Base-by-base conservation (phyloP, 1,140 invertebrate genomes). In the Octopus bimaculoides region DNA sequence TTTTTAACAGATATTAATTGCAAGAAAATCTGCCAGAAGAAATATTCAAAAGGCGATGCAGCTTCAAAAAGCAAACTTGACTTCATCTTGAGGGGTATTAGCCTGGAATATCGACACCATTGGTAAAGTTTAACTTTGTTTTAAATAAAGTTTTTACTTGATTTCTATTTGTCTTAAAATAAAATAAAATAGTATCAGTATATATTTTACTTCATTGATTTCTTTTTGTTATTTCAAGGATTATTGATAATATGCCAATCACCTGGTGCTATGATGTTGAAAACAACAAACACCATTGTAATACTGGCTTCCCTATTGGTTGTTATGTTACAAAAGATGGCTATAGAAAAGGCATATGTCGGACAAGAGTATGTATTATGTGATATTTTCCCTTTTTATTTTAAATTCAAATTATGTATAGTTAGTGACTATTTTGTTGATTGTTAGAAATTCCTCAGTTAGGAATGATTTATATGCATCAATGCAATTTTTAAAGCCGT, bases 61-160 rank as follows among this genome's bases (percentile, higher is more conserved):
- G 92, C 93, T 4, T 92, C 93, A 75, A 92, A 93, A 61, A 92
- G 93, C 75, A 94, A 94, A 83, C 90, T 99, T 78, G 93, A 94
- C 78, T 92, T 95, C 9, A 90, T 99, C 77, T 95, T 95, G 88
- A 95, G 95, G 91, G 97, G 96, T 82, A 98, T 99, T 91, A 94
- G 94, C 83, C 91, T 98, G n/a, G 98, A 98, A 90, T 99, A 99
- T 91, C 96, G 99, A 85, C 98, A 99, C 91, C 97, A 99, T 91
- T 99, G 97, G 97, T 98, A 85, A 95, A 92, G 92, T 74, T 79
- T 75, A 12, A 14, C 52, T 26, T 52, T 14, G 12, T 75, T 75
- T 75, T 17, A 52, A 41, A 10, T 41, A 41, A 41, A 41, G 26
- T 41, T 41, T 41, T 41, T 41, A 41, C 26, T 41, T 41, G 26